phyloP scores from a whole-genome alignment of 2,797 vertebrate species.

The Anableps anableps region DNA sequence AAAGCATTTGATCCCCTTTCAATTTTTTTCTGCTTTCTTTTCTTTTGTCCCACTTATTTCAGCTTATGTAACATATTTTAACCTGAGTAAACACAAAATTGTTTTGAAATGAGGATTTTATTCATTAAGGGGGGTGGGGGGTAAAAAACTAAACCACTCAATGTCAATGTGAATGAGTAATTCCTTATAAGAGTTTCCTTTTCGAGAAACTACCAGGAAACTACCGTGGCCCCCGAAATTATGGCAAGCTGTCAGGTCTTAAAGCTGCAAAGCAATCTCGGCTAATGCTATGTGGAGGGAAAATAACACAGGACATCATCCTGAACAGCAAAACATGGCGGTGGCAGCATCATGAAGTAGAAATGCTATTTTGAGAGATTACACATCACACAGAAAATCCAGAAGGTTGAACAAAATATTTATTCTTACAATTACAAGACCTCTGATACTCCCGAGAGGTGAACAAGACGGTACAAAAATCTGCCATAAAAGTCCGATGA shows the following conservation, averaged over 20 bases:
- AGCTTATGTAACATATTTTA: background rate
- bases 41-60: background rate
- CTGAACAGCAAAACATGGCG: background rate
- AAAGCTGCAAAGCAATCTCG: background rate
- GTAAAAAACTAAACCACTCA: background rate
- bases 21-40: too few relatives aligned
- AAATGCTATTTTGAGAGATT: background rate
- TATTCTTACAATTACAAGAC: slow-evolving; percentile 66
- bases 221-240: background rate
- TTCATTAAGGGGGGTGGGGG: too few relatives aligned
- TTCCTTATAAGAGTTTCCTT: too few relatives aligned
- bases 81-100: background rate
- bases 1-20: too few relatives aligned
- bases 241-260: background rate
- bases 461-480: slow-evolving; percentile 58
- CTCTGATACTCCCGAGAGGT: slow-evolving; percentile 41
- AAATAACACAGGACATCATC: background rate
- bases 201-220: too few relatives aligned
- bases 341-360: background rate
- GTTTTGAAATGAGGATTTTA: background rate
- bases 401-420: slow-evolving; percentile 69
- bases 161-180: background rate
- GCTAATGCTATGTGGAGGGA: background rate
- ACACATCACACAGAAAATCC: slow-evolving; percentile 14
- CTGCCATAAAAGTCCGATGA: slow-evolving; percentile 34